Conservation (phyloP, 30 jellyfish, hydroid and myxozoan genomes). For the Aurelia aurita region DNA sequence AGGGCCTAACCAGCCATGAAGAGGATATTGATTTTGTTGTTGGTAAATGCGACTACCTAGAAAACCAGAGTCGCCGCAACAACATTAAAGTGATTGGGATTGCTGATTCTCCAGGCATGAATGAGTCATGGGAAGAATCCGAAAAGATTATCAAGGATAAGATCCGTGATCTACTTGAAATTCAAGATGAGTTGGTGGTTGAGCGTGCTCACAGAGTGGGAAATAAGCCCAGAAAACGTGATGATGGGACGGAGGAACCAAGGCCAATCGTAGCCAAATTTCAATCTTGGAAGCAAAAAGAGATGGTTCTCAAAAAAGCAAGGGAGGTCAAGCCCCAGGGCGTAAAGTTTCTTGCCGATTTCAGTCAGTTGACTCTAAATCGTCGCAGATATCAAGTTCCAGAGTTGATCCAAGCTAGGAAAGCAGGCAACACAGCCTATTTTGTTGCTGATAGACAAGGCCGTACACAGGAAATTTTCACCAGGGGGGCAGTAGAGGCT, state of each 20-base stretch:
- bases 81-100: conserved; percentile 28
- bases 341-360: conserved; percentile 25
- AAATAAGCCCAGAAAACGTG: conserved; percentile 46
- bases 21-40: conserved; percentile 30
- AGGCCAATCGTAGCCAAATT: conserved; percentile 44
- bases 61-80: conserved; percentile 38
- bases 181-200: conserved; percentile 37
- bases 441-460: too few species aligned
- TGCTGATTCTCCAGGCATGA: conserved; percentile 28
- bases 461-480: too few species aligned
- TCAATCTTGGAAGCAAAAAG: conserved; percentile 56
- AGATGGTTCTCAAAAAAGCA: conserved; percentile 36
- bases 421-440: too few species aligned
- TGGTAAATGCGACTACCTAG: conserved; percentile 35
- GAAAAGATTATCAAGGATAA: conserved; percentile 37
- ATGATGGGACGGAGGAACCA: conserved; percentile 41
- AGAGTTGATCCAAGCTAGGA: too few species aligned
- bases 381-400: too few species aligned
- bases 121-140: conserved; percentile 39
- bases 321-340: conserved; percentile 31
- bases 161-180: conserved; percentile 18
- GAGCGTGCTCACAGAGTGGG: conserved; percentile 45
- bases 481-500: too few species aligned
- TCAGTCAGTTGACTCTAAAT: conserved; percentile 22
- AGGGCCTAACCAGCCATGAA: conserved; percentile 49